Evolutionary conservation across 2,797 vertebrate genomes (phyloP).

Genomic region (Myripristis murdjan): DNA sequence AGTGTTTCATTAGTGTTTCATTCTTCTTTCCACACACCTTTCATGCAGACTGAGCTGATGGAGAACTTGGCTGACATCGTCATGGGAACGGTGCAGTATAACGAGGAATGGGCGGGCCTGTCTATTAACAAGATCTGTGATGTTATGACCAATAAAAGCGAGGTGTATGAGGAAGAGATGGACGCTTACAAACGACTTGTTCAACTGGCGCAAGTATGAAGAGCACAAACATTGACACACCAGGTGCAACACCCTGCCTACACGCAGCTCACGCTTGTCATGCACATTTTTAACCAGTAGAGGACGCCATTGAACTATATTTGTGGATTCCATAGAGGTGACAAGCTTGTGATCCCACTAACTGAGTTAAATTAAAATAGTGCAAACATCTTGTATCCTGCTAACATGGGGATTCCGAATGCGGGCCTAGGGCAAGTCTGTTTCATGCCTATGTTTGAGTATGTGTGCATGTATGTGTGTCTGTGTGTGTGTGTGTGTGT

Average conservation of each 20-base stretch:
- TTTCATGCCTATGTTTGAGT: no score
- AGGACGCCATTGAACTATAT: constrained; percentile 51
- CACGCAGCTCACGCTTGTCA: background rate
- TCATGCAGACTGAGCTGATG: constrained; percentile 75
- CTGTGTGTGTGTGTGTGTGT: constrained; percentile 19
- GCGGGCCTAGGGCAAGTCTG: background rate
- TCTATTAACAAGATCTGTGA: constrained; percentile 83
- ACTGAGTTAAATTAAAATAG: background rate
- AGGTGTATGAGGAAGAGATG: background rate
- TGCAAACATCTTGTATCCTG: background rate
- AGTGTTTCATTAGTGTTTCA: no score
- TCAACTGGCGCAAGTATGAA: constrained; percentile 68
- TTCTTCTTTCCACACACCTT: background rate
- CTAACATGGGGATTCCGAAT: no score
- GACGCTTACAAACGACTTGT: constrained; percentile 70
- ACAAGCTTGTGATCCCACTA: background rate
- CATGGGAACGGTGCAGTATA: constrained; percentile 88
- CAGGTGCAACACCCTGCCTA: background rate
- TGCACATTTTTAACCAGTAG: constrained; percentile 56
- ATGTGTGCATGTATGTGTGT: constrained; percentile 2
- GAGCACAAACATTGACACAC: background rate
- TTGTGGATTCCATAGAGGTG: background rate
- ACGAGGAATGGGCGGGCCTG: constrained; percentile 74
- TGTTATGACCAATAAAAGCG: constrained; percentile 78
- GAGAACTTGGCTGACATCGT: constrained; percentile 85